These are phyloP conservation scores for Aplocera efformata DNA, from an alignment of 2,888 invertebrate genomes.

Conservation along the genomic window DNA sequence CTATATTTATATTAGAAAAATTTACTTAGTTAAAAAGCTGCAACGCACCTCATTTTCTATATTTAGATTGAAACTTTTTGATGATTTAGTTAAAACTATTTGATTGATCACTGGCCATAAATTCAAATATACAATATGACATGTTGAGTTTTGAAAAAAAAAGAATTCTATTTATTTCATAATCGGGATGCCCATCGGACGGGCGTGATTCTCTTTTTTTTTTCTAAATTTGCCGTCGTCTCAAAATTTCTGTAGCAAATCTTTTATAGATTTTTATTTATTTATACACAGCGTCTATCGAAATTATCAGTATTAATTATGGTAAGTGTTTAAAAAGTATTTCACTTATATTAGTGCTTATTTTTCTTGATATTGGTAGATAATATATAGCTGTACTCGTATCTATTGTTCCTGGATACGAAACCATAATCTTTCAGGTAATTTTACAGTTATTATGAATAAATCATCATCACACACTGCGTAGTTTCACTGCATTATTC, in stretches of 20 bases:
- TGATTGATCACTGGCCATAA: slow-evolving; percentile 28
- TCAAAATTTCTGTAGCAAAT: slow-evolving; percentile 60
- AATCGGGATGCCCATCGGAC: slow-evolving; percentile 58
- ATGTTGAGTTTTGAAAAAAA: slow-evolving; percentile 50
- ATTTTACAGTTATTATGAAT: no score
- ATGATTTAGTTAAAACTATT: slow-evolving; percentile 12
- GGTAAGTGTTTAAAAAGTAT: slow-evolving; percentile 54
- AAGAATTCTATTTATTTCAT: slow-evolving; percentile 57
- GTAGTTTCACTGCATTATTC: no score
- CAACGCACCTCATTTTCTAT: no score
- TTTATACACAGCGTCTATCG: slow-evolving; percentile 40
- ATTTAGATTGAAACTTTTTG: slow-evolving; percentile 17
- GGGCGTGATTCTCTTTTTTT: slow-evolving; percentile 67
- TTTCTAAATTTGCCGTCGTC: slow-evolving; percentile 63
- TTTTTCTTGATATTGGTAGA: no score
- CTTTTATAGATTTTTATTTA: slow-evolving; percentile 52
- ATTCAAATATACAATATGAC: slow-evolving; percentile 20
- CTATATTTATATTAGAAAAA: no score
- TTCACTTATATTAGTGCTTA: no score
- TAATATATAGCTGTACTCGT: no score
- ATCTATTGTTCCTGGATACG: no score
- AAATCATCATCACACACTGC: no score
- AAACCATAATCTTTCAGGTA: no score
- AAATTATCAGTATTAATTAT: slow-evolving; percentile 68
- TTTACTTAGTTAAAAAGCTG: no score